Evolutionary conservation across 2,113 vertebrate species (phyloP), one percentile per base, ranked within the genome.

Genomic region (Conger conger): DNA sequence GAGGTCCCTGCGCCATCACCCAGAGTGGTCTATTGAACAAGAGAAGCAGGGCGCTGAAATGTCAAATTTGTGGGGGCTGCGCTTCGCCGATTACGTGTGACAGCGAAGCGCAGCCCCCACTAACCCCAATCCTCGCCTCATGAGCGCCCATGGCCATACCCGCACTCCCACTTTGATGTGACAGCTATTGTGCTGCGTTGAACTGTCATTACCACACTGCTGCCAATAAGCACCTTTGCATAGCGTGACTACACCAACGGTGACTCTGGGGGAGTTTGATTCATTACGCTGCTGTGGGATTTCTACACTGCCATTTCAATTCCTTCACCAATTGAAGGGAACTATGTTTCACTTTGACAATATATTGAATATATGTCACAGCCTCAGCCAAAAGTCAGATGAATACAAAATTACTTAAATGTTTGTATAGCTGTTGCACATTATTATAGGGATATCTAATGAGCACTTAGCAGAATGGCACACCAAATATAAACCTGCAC

Each of bases 401-500:
- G 38, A 42, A n/a, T 45, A n/a, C 23, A 80, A 73, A 73, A 73
- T 3, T 73, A 11, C 9, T 73, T 73, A 30, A 73, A 73, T 30
- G n/a, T 73, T 73, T 73, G 68, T 27, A 33, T 73, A 33, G 4
- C 68, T 73, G 68, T 13, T 73, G 68, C n/a, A 33, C 68, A 73
- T 73, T 73, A 73, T 30, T 73, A 33, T 23, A 73, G n/a, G 5
- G 27, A 33, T 33, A 13, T 33, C 27, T n/a, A 30, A 73, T 73
- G 68, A 73, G n/a, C 68, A 73, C 68, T 73, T 73, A 73, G 27
- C 6, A 73, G 68, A 73, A 73, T 73, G 68, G n/a, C 27, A 73
- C 4, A 73, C 68, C n/a, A 63, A 50, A 13, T 33, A 33, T 30
- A 73, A 73, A 33, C 68, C 68, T 63, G 57, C 23, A 7, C 20